A percentile compares a stretch with the other conserved stretches of the same genome.
phyloP scores from a whole-genome alignment of 2,888 invertebrate genomes.

The Stenotaenia linearis region DNA sequence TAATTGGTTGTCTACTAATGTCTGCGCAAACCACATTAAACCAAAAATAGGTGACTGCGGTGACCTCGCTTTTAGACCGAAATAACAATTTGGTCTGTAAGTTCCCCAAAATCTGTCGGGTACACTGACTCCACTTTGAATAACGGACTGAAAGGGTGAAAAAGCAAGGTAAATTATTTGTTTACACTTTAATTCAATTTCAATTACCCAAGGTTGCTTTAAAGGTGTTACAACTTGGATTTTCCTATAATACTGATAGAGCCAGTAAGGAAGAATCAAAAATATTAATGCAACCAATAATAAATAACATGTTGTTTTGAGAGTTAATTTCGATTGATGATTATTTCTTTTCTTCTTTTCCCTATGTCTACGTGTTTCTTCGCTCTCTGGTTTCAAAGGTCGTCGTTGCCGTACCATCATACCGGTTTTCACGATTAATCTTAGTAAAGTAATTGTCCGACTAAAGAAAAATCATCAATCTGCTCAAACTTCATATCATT shows the following conservation, averaged over 20 bases:
- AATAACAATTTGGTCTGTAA: conserved; percentile 78
- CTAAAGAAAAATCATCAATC: no score
- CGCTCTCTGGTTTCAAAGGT: neutral
- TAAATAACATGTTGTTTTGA: neutral
- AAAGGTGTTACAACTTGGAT: conserved; percentile 1
- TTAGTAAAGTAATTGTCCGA: no score
- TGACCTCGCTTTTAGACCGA: conserved; percentile 85
- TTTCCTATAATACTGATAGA: neutral
- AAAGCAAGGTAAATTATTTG: neutral
- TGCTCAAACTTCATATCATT: no score
- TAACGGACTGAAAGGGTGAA: conserved; percentile 57
- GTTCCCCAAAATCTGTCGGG: conserved; percentile 88
- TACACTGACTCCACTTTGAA: conserved; percentile 61
- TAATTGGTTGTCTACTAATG: conserved; percentile 53
- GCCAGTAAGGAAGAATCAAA: neutral
- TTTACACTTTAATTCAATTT: neutral
- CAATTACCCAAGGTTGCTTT: neutral
- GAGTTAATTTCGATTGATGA: neutral
- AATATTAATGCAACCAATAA: neutral
- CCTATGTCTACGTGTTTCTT: neutral
- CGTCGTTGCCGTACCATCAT: neutral
- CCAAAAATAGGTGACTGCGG: conserved; percentile 85
- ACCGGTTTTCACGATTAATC: neutral
- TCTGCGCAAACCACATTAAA: conserved; percentile 88
- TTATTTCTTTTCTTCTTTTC: neutral